phyloP scores from a whole-genome alignment of 2,888 invertebrate genomes.

The Trissoscelio sp. region DNA sequence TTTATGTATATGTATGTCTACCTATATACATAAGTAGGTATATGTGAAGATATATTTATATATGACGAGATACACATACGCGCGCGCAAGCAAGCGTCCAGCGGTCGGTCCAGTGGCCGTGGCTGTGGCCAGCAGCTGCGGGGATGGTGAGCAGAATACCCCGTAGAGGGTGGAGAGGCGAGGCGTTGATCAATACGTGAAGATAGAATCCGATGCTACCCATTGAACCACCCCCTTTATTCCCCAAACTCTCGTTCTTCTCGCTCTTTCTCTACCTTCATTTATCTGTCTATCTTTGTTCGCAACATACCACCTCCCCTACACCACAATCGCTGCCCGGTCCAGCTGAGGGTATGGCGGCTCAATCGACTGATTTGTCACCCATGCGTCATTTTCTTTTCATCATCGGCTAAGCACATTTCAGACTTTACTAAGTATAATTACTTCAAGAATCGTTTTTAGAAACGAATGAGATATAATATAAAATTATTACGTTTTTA shows the following conservation, averaged over 20 bases:
- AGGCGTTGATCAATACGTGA: conserved; percentile 84
- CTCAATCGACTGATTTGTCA: conserved; percentile 82
- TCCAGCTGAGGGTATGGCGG: conserved; percentile 77
- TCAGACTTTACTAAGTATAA: no score
- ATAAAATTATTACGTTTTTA: no score
- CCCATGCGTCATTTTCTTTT: conserved; percentile 81
- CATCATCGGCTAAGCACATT: conserved; percentile 66
- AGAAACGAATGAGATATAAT: no score
- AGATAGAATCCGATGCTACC: conserved; percentile 83
- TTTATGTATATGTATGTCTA: no score
- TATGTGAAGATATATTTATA: conserved; percentile 76
- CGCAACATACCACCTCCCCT: conserved; percentile 71
- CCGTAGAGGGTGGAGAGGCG: conserved; percentile 81
- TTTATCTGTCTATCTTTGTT: conserved; percentile 61
- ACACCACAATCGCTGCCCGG: conserved; percentile 76
- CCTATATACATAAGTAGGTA: conserved; percentile 43
- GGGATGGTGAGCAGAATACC: conserved; percentile 78
- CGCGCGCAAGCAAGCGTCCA: conserved; percentile 76
- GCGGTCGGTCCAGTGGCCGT: conserved; percentile 83
- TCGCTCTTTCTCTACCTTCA: conserved; percentile 45
- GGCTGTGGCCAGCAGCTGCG: conserved; percentile 81
- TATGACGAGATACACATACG: conserved; percentile 74
- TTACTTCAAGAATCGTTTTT: no score
- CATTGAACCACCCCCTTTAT: conserved; percentile 77
- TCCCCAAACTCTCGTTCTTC: conserved; percentile 67